Evolutionary conservation across 1,140 invertebrate species (phyloP), one percentile per base, ranked within the genome.

Genomic region (Carcinoscorpius rotundicauda): DNA sequence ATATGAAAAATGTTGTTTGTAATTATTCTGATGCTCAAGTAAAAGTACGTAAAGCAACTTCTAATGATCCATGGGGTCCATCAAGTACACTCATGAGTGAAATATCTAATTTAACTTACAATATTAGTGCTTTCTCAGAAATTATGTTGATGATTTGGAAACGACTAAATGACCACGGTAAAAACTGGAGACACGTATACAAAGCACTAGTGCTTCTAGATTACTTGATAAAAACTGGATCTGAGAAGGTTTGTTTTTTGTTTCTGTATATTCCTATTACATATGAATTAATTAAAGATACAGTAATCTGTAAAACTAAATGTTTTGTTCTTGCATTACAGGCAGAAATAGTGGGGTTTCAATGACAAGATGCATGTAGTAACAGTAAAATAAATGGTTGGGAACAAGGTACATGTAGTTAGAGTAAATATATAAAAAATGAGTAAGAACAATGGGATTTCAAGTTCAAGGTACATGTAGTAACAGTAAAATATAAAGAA

Each of bases 101-200:
- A 82, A 97, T 99, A 72, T 95, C 96, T 70, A 96, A 99, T 77
- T 81, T 99, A 66, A 98, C 97, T 4, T 97, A 99, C 82, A 99
- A 99, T 82, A 91, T 97, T 62, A 91, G 98, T 72, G 94, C 95
- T 65, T 98, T 98, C 80, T 95, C 93, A 29, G 96, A 99, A 82
- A 98, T 99, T 71, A 99, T 99, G 97, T 93, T 97, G 80, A 98
- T 99, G 91, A 86, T 99, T 48, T 99, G 97, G 97, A 99, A 99
- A 78, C 80, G 97, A 71, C 78, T 98, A 11, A 98, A 97, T 76
- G 95, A 98, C 79, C 91, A 96, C 78, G 97, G 97, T 64, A 95
- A 97, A 80, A 99, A 99, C 80, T 99, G 97, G 97, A 82, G 96
- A 69, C 97, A 99, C 79, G 97, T 99, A 29, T 99, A 99, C 79